Evolutionary conservation across 2,113 vertebrate species (phyloP).

Genomic region (Phodopus roborovskii): DNA sequence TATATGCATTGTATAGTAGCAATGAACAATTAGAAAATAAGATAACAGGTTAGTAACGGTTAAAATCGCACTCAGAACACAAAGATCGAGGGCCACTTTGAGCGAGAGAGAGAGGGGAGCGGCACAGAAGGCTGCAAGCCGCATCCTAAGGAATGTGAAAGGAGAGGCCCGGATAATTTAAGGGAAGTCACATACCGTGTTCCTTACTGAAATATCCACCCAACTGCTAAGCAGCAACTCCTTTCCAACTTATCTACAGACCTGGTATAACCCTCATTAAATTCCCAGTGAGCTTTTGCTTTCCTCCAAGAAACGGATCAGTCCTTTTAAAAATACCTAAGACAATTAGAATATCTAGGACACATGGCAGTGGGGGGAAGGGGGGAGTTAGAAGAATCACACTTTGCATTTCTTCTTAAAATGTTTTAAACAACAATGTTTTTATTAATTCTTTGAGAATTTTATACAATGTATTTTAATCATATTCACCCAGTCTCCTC

Average conservation of each 20-base stretch:
- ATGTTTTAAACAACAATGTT: not conserved
- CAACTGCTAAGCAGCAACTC: not conserved
- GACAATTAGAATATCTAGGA: conserved; percentile 39
- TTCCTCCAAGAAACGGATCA: conserved; percentile 37
- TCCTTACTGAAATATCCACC: not conserved
- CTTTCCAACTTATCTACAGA: not conserved
- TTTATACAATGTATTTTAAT: not conserved
- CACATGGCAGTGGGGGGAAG: not conserved
- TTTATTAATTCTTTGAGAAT: not conserved
- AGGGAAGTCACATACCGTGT: not conserved
- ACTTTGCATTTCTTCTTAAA: not conserved
- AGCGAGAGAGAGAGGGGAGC: not conserved
- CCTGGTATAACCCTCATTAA: not conserved
- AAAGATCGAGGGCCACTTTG: not conserved
- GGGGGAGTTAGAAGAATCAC: not conserved
- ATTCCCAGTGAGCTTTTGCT: not conserved
- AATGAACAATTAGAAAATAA: not conserved
- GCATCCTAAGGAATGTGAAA: not conserved
- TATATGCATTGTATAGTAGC: not conserved
- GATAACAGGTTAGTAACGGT: not conserved
- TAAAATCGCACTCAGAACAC: not conserved
- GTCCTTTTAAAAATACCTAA: not conserved
- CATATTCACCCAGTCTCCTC: not conserved
- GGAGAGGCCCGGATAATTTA: conserved; percentile 21
- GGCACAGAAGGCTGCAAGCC: not conserved